Conservation (phyloP, 2,113 vertebrate species). For the Siniperca chuatsi region DNA sequence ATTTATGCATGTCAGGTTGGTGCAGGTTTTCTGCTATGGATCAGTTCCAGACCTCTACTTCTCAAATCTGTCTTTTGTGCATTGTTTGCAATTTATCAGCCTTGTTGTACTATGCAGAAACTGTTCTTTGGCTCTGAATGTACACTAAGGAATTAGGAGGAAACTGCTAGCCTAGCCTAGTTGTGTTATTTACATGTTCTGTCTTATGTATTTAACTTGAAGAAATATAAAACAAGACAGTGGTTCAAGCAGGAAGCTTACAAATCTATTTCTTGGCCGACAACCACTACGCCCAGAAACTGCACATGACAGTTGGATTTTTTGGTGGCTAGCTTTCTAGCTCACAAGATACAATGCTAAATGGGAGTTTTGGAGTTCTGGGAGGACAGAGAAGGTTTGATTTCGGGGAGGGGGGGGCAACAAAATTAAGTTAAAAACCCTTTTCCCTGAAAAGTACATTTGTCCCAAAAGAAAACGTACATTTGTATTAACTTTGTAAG, state of each 20-base stretch:
- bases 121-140: slow-evolving; percentile 1
- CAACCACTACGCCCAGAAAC: background rate
- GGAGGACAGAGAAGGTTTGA: background rate
- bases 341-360: background rate
- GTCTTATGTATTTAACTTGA: background rate
- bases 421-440: too few species aligned
- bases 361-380: background rate
- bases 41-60: slow-evolving; percentile 5
- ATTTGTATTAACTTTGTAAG: background rate
- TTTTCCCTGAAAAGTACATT: background rate
- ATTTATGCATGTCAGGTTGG: background rate
- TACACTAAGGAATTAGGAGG: background rate
- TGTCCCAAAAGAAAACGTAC: background rate
- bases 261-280: too few species aligned
- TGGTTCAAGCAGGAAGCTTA: background rate
- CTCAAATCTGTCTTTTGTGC: background rate
- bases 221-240: background rate
- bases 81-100: slow-evolving; percentile 9
- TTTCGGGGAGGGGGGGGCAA: background rate
- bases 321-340: background rate
- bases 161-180: background rate
- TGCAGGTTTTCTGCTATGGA: background rate
- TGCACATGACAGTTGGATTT: too few species aligned
- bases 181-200: background rate
- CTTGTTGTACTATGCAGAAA: background rate